Evolutionary conservation across 2,113 vertebrate genomes (phyloP), one percentile per base, ranked within the genome.

Genomic region (Rafetus swinhoei): DNA sequence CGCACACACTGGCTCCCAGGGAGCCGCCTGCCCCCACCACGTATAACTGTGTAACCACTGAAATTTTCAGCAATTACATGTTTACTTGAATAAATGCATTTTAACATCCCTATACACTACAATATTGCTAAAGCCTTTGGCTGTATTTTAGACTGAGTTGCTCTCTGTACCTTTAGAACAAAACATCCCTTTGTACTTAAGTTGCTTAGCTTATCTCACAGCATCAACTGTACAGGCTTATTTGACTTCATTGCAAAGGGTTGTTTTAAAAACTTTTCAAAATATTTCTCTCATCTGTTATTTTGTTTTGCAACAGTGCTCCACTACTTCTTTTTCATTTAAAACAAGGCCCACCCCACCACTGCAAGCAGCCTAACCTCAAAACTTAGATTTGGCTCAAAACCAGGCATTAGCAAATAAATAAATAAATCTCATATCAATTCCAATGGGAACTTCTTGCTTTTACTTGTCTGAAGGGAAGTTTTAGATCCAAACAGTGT

Each of bases 181-280:
- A 2, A n/a, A 21, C 52, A 15, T 3, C n/a, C 45, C 32, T 50
- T 35, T 12, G 35, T 24, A 39, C 74, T 76, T 45, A 14, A 76
- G 1, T 32, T 1, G 19, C 57, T 16, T 29, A 0, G 0, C 15
- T 2, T 25, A 14, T 35, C 83, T 19, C 50, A 39, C 7, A 14
- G 6, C 5, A 0, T 50, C 62, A 3, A 0, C 0, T 0, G 1
- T 86, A 54, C 15, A 3, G 8, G 8, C 0, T 11, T 8, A 18
- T 22, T 1, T 32, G 4, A 56, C 12, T 53, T 3, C 0, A 2
- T 0, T n/a, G 2, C 16, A 4, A 45, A 76, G 1, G 1, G 45
- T 60, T 5, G 13, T 0, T 76, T 7, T 45, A 76, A 39, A 39
- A 45, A 54, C 35, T 13, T 50, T 45, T 14, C 39, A 50, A 18